phyloP scores from a whole-genome alignment of 2,113 vertebrate species.

The Amazona vittata region DNA sequence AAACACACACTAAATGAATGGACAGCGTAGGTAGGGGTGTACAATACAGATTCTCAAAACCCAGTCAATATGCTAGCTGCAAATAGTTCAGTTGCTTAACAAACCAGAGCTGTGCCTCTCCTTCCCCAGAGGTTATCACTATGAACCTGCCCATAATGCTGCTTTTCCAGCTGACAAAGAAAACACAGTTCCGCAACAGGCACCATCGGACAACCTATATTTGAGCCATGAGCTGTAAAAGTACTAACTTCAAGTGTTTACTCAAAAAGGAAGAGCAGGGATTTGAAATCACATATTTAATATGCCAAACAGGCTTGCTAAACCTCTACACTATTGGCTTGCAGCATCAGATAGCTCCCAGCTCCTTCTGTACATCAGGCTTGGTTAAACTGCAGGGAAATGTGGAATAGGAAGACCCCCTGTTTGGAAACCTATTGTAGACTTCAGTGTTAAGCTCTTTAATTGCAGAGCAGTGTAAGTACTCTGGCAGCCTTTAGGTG shows the following conservation, averaged over 20 bases:
- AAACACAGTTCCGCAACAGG: not conserved
- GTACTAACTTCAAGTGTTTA: not conserved
- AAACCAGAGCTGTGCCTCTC: not conserved
- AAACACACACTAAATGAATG: not conserved
- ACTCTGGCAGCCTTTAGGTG: not conserved
- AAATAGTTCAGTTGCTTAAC: not conserved
- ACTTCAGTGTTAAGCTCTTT: not conserved
- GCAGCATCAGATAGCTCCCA: not conserved
- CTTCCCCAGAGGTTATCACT: not conserved
- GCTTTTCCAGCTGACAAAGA: not conserved
- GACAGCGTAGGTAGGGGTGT: not conserved
- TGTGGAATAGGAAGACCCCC: not conserved
- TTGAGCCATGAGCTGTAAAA: not conserved
- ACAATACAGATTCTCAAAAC: not conserved
- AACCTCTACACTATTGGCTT: not conserved
- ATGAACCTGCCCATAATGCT: not conserved
- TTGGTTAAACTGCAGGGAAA: not conserved
- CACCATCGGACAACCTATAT: not conserved
- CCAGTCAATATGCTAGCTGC: not conserved
- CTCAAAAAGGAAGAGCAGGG: not conserved
- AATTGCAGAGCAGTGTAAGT: not conserved
- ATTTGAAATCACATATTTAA: not conserved
- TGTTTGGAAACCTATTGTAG: not conserved
- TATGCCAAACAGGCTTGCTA: not conserved
- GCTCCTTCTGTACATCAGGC: not conserved